A percentile compares a stretch with the other conserved stretches of the same genome.
phyloP scores from a whole-genome alignment of 2,113 vertebrate genomes.

The Malurus cyaneus region DNA sequence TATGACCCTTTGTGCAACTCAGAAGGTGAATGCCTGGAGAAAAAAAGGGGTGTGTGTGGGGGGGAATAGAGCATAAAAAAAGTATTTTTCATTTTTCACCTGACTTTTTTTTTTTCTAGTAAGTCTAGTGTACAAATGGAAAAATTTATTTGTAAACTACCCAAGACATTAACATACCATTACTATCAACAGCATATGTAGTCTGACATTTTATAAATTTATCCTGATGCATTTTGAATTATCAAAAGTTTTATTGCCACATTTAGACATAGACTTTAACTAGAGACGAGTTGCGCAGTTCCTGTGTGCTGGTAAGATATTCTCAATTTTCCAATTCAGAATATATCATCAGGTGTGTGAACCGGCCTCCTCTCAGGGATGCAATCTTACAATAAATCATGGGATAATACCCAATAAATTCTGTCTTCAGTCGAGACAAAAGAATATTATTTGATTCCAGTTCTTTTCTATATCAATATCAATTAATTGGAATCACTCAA shows the following conservation, averaged over 20 bases:
- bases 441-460: not conserved
- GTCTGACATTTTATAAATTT: not conserved
- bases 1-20: slow-evolving; percentile 54
- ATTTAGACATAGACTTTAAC: not conserved
- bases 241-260: not conserved
- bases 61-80: not conserved
- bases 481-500: not conserved
- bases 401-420: not conserved
- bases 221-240: not conserved
- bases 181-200: not conserved
- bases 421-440: not conserved
- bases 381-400: not conserved
- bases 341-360: not conserved
- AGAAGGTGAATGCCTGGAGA: slow-evolving; percentile 18
- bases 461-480: not conserved
- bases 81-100: not conserved
- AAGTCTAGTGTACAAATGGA: not conserved
- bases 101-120: not conserved
- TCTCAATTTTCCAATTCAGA: not conserved
- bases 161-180: not conserved
- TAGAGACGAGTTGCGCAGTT: not conserved
- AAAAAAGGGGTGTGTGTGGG: not conserved
- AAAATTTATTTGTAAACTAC: not conserved
- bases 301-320: not conserved
- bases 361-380: not conserved